These are phyloP conservation scores for Brachionus koreanus DNA, from an alignment of 1,140 invertebrate genomes.

Conservation along the genomic window DNA sequence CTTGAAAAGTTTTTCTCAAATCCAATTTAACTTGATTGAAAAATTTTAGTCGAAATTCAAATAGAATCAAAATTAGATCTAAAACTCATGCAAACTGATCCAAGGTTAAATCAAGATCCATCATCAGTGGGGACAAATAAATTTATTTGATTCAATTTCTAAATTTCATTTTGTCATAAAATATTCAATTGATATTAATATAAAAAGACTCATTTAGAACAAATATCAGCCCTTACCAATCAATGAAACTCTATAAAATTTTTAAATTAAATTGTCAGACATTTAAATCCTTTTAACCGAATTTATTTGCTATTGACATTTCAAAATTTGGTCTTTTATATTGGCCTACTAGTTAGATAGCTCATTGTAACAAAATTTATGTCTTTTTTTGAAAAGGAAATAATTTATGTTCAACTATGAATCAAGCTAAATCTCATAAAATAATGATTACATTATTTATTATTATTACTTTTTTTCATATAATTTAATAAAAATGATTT, in stretches of 20 bases:
- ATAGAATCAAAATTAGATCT: background rate
- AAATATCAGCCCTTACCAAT: background rate
- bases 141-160: no score
- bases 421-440: background rate
- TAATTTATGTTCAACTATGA: background rate
- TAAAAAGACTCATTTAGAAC: background rate
- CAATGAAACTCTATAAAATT: background rate
- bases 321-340: background rate
- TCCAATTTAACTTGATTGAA: background rate
- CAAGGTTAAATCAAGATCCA: background rate
- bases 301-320: background rate
- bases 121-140: no score
- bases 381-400: background rate
- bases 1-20: background rate
- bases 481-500: conserved; percentile 12
- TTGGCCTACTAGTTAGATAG: background rate
- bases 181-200: no score
- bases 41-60: background rate
- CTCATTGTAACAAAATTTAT: background rate
- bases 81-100: background rate
- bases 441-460: conserved; percentile 1
- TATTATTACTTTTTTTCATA: background rate
- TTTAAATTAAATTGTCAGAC: background rate
- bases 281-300: background rate
- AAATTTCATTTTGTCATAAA: no score